Evolutionary conservation across 2,888 invertebrate species (phyloP), one percentile per base, ranked within the genome.

Genomic region (Busseola fusca): DNA sequence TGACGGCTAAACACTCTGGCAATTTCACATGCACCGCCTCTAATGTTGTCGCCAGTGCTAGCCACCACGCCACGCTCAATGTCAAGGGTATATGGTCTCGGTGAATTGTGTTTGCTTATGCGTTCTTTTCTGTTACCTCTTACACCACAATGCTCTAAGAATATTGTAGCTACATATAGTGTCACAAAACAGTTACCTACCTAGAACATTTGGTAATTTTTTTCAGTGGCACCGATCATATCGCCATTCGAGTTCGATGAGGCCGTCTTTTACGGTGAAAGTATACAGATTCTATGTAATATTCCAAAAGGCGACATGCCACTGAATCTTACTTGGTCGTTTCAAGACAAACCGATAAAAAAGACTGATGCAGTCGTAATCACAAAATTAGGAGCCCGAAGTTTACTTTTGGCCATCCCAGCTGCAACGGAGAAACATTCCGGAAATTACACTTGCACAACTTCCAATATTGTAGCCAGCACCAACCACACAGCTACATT

Each of bases 361-460:
- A 90, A 88, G 74, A 92, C 91, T 78, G 90, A 92, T 69, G 94
- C 95, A 78, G 93, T 96, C 76, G 91, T 92, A 64, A 94, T 97
- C 64, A 90, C 96, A 37, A 96, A 96, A 89, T 93, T 96, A 83
- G 96, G 97, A 87, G 96, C 96, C 87, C 94, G 97, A 82, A 96
- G 96, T 86, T 96, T 96, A 79, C 95, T 97, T 76, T 90, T 97
- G 86, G 96, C 96, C 83, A 97, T 97, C 78, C 96, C 97, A 81
- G 96, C 97, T 14, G 97, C 97, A 63, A 96, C 96, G 84, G 97
- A 97, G 69, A 96, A 96, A 83, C 97, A 98, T 91, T 96, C 97
- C 58, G 98, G 98, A 81, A 97, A 96, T 90, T 98, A 98, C 91
- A 97, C 97, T 64, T 98, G 98, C 93, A 96, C 96, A 84, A 98